Base-by-base conservation (phyloP, 2,113 vertebrate genomes). In the Carlito syrichta region DNA sequence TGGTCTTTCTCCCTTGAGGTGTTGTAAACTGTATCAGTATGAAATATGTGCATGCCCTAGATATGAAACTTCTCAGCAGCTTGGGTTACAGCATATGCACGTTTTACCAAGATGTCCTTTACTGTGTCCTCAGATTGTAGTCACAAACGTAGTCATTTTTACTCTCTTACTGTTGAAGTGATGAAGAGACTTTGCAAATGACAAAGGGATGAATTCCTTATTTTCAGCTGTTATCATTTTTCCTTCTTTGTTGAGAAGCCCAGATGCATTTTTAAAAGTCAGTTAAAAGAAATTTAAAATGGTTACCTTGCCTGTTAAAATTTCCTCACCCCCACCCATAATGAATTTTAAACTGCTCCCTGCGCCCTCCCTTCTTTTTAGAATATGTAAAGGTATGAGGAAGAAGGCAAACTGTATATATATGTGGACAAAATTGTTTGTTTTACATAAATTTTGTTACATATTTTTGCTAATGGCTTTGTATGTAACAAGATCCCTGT, bases 21-120 rank as follows among this genome's bases (percentile, higher is more conserved):
- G 95, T 74, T n/a, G 76, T 35, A 20, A 96, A 87, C 84, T 97
- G 95, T 95, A 38, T 96, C 32, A 83, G 95, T 98, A 63, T 95
- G 97, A 94, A 87, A 86, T 97, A 23, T 78, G 22, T 99, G 99
- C 99, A 99, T 99, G 99, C 98, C 97, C 97, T 98, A 63, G 81
- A 81, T 50, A 88, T 95, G 89, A 94, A 77, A 40, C 0, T 92
- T 91, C 48, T 83, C 85, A 78, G 96, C 95, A 12, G 97, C 95
- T 95, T 96, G 98, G 97, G 98, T 98, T 98, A 97, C 98, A 87
- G 93, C 78, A 98, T 98, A 97, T 96, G 98, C 98, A 91, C 98
- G 98, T 98, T 98, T 96, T 98, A 89, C 96, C 92, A 93, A 98
- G 97, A 96, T 95, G 97, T 97, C 92, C 60, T 56, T 89, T 78